Evolutionary conservation across 2,797 vertebrate genomes (phyloP).

Genomic region (Sarcophilus harrisii): DNA sequence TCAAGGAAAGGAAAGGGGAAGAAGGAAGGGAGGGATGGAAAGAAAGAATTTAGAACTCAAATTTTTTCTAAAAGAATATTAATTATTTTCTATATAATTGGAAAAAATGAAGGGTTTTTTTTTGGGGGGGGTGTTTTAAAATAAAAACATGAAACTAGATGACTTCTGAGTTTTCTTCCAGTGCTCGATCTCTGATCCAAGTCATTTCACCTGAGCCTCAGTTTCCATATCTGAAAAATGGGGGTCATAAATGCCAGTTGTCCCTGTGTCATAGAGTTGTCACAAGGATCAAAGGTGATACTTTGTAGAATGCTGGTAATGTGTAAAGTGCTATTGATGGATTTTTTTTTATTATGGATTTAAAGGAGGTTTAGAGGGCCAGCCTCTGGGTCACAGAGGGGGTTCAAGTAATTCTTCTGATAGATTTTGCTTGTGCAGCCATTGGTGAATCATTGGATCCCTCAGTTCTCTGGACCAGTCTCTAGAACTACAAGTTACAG

Average conservation of each 20-base stretch:
- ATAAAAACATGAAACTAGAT: no score
- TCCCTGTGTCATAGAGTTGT: neutral
- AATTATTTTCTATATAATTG: no score
- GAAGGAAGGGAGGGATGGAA: neutral
- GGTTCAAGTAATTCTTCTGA: neutral
- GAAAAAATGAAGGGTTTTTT: no score
- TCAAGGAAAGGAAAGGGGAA: neutral
- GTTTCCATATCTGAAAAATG: no score
- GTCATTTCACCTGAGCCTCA: no score
- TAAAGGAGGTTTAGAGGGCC: neutral
- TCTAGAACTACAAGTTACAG: neutral
- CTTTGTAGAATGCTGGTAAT: neutral
- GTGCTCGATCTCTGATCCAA: no score
- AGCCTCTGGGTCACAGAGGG: neutral
- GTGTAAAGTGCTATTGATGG: neutral
- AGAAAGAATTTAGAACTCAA: neutral
- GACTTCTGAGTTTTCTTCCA: no score
- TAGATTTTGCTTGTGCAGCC: neutral
- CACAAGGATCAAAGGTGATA: neutral
- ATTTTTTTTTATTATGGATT: neutral
- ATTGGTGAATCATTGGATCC: neutral
- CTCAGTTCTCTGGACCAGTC: neutral
- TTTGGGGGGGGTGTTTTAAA: no score
- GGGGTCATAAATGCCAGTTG: no score
- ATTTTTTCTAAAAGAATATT: neutral